Conservation (phyloP, 2,888 invertebrate genomes). For the Chymomyza amoena region DNA sequence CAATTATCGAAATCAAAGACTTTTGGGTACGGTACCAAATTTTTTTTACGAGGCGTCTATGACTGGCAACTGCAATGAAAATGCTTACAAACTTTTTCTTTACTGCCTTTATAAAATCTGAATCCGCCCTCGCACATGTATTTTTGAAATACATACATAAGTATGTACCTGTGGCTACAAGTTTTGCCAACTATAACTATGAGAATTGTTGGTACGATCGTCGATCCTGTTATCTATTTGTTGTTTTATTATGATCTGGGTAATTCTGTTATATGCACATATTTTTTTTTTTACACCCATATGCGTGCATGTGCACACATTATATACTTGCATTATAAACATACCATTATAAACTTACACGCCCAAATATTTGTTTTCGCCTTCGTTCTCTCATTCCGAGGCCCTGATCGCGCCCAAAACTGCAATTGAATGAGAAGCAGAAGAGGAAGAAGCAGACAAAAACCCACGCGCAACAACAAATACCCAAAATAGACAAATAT, state of each 20-base stretch:
- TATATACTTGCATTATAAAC: background rate
- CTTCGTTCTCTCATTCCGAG: slow-evolving; percentile 12
- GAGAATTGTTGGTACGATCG: background rate
- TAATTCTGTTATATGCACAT: slow-evolving; percentile 54
- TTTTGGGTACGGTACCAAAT: no score
- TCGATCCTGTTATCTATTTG: background rate
- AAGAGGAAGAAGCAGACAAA: slow-evolving; percentile 20
- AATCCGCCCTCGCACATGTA: no score
- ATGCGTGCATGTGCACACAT: background rate
- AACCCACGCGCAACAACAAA: slow-evolving; percentile 61
- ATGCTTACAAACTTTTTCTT: no score
- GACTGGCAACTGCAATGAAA: no score
- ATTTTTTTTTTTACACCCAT: slow-evolving; percentile 10
- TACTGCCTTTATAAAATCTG: no score
- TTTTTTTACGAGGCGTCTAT: no score
- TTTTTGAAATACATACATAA: no score
- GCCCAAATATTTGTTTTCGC: slow-evolving; percentile 1
- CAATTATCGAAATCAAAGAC: no score
- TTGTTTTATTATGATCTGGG: slow-evolving; percentile 46
- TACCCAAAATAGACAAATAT: slow-evolving; percentile 33
- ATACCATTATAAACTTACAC: slow-evolving; percentile 3
- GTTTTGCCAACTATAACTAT: background rate
- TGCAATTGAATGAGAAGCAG: slow-evolving; percentile 56
- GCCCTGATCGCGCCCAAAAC: slow-evolving; percentile 54
- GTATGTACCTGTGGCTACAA: background rate